These are phyloP conservation scores for Scaptomyza cyrtandrae DNA, from an alignment of 2,888 invertebrate species.

Conservation along the genomic window DNA sequence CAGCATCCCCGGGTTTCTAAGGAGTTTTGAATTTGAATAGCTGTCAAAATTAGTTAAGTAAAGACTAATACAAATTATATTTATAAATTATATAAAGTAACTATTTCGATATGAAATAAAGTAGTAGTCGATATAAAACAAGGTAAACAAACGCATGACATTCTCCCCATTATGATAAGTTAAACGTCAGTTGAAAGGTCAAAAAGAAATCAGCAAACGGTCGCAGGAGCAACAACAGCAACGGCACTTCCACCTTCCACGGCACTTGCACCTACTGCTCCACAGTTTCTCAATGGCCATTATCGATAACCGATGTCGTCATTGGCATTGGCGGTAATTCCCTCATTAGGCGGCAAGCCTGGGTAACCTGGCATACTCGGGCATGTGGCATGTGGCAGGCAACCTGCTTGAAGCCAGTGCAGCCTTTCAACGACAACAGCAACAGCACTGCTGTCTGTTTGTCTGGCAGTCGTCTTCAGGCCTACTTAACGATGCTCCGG, in stretches of 20 bases:
- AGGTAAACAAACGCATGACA: too few relatives aligned
- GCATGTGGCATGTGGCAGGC: slow-evolving; percentile 58
- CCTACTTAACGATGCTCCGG: slow-evolving; percentile 82
- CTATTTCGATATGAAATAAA: too few relatives aligned
- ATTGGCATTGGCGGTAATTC: slow-evolving; percentile 77
- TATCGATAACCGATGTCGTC: slow-evolving; percentile 62
- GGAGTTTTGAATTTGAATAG: too few relatives aligned
- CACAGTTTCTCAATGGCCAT: slow-evolving; percentile 31
- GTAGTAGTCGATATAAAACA: too few relatives aligned
- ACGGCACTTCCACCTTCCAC: slow-evolving; percentile 21
- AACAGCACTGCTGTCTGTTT: slow-evolving; percentile 42
- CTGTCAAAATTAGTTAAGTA: too few relatives aligned
- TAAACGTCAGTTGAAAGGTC: slow-evolving; percentile 36
- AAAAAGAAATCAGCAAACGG: background rate
- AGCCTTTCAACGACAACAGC: slow-evolving; percentile 25
- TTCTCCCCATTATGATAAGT: background rate
- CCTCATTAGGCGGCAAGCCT: slow-evolving; percentile 78
- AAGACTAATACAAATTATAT: too few relatives aligned
- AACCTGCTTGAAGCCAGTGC: slow-evolving; percentile 44
- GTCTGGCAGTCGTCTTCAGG: slow-evolving; percentile 53
- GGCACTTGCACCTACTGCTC: slow-evolving; percentile 32
- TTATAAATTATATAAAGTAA: too few relatives aligned
- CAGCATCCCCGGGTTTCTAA: too few relatives aligned
- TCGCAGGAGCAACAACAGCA: background rate
- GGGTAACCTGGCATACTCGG: slow-evolving; percentile 48